Base-by-base conservation (phyloP, 2,888 invertebrate species). In the Dicyrtomina minuta region DNA sequence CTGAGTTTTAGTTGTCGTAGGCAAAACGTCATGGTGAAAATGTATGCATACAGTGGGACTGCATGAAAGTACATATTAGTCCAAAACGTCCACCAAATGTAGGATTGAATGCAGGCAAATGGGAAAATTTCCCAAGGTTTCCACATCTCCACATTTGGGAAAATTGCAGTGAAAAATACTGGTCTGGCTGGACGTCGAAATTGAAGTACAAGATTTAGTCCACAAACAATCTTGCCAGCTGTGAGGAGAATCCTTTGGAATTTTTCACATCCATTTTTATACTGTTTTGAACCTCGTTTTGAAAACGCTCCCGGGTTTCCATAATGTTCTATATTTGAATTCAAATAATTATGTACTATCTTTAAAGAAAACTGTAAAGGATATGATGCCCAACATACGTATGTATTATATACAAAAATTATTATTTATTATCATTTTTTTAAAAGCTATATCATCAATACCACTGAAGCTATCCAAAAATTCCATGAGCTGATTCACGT, bases 221-320 rank as follows among this genome's bases (percentile, higher is more conserved):
- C 17, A 26, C 55, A 13, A 20, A 55, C 24, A 13, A 55, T 13
- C 3, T 15, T 20, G 4, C 55, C 55, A 55, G 26, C 13, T 20
- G 15, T 26, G 13, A 55, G 4, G 20, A 55, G 15, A 4, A 26
- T 6, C 3, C 15, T 55, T 26, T 55, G 55, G 55, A 55, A 55
- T 55, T 55, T 55, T 26, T 55, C 55, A 26, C 55, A 55, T 6
- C 55, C 55, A 20, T 26, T 55, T 15, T 26, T 46, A n/a, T n/a
- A n/a, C n/a, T n/a, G n/a, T n/a, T n/a, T n/a, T n/a, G n/a, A n/a
- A n/a, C n/a, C n/a, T n/a, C n/a, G n/a, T n/a, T n/a, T n/a, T n/a
- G n/a, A n/a, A n/a, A n/a, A n/a, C n/a, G n/a, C n/a, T n/a, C n/a
- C n/a, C n/a, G n/a, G n/a, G n/a, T n/a, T n/a, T n/a, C n/a, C n/a